Conservation (phyloP, 2,113 vertebrate species). For the Barnardius zonarius region DNA sequence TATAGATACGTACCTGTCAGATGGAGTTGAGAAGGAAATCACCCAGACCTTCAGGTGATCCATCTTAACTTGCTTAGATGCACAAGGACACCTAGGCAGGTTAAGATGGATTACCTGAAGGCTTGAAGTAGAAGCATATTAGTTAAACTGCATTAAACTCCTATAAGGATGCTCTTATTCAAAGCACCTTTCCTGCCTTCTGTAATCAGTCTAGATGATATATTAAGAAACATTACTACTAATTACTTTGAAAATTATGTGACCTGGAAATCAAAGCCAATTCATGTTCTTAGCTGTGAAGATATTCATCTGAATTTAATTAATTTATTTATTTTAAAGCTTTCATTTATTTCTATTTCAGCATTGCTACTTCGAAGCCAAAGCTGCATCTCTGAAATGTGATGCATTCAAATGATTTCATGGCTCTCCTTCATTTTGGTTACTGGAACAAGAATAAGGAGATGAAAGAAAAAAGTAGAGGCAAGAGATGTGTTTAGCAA, state of each 20-base stretch:
- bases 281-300: not conserved
- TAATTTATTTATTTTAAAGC: not conserved
- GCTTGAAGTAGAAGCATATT: constrained; percentile 17
- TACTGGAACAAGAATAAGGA: not conserved
- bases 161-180: not conserved
- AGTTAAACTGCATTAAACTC: constrained; percentile 28
- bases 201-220: constrained; percentile 31
- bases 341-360: constrained; percentile 5
- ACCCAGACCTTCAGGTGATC: not conserved
- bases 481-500: not conserved
- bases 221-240: constrained; percentile 33
- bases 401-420: not conserved
- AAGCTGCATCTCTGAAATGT: not conserved
- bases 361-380: not conserved
- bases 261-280: constrained; percentile 19
- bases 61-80: not conserved
- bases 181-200: not conserved
- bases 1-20: not conserved
- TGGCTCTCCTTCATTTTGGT: not conserved
- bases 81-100: not conserved
- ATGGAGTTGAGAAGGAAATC: not conserved
- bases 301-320: not conserved
- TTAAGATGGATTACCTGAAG: constrained; percentile 15
- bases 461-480: not conserved
- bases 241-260: constrained; percentile 35